Evolutionary conservation across 2,888 invertebrate species (phyloP).

Genomic region (Petrolisthes manimaculis): DNA sequence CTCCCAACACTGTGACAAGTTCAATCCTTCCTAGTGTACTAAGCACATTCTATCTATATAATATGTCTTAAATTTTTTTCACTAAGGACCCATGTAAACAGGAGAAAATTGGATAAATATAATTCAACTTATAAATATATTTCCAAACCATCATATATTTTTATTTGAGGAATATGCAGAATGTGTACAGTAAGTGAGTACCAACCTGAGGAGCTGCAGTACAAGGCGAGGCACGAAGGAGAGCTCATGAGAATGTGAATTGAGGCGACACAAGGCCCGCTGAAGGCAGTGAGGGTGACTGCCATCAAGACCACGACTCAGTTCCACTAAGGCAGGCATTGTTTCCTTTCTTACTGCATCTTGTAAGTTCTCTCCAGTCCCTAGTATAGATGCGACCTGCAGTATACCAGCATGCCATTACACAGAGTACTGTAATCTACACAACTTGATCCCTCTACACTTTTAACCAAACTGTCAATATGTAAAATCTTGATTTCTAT

Average conservation of each 20-base stretch:
- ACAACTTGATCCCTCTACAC: too few species aligned
- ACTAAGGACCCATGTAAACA: too few species aligned
- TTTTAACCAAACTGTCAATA: too few species aligned
- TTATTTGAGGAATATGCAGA: background rate
- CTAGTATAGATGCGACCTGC: slow-evolving; percentile 32
- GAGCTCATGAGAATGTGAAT: slow-evolving; percentile 28
- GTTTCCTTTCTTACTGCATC: slow-evolving; percentile 28
- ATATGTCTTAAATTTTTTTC: too few species aligned
- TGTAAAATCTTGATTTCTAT: too few species aligned
- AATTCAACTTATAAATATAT: too few species aligned
- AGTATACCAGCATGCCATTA: background rate
- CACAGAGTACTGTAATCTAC: too few species aligned
- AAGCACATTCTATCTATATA: too few species aligned
- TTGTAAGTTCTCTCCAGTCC: slow-evolving; percentile 24
- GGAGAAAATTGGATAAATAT: too few species aligned
- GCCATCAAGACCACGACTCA: slow-evolving; percentile 32
- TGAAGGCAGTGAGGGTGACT: slow-evolving; percentile 53
- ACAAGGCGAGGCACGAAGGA: slow-evolving; percentile 36
- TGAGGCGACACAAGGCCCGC: slow-evolving; percentile 51
- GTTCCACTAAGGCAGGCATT: slow-evolving; percentile 36
- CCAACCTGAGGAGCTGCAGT: slow-evolving; percentile 46
- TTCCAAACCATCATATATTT: background rate
- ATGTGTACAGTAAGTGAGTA: background rate
- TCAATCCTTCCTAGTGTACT: too few species aligned
- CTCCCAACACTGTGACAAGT: too few species aligned